phyloP scores from a whole-genome alignment of 2,113 vertebrate genomes.

The Probosciger aterrimus region DNA sequence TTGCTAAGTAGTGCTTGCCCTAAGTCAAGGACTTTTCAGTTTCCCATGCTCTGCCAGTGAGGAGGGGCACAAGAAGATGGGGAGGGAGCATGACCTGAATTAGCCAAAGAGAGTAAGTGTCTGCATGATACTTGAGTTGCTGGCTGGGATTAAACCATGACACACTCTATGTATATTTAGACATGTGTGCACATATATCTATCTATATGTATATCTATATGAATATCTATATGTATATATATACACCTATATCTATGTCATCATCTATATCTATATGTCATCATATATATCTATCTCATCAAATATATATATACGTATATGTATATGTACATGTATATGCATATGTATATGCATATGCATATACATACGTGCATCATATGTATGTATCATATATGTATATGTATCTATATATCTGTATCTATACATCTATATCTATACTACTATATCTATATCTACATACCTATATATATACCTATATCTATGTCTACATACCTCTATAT shows the following conservation, averaged over 20 bases:
- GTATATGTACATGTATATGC: too few relatives aligned
- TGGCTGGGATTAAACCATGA: background rate
- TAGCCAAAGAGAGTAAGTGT: background rate
- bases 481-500: background rate
- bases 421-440: too few relatives aligned
- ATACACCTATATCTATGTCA: background rate
- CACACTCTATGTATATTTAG: background rate
- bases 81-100: background rate
- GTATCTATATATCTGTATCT: background rate
- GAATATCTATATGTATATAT: background rate
- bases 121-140: background rate
- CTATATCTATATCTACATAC: too few relatives aligned
- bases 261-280: background rate
- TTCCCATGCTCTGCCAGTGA: background rate
- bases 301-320: too few relatives aligned
- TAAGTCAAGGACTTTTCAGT: background rate
- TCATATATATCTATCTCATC: background rate
- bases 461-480: background rate
- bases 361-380: too few relatives aligned
- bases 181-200: background rate
- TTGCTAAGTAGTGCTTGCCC: background rate
- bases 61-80: background rate
- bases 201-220: background rate
- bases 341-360: too few relatives aligned
- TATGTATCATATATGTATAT: too few relatives aligned